Evolutionary conservation across 23 tunicate species (phyloP).

Genomic region (Botrylloides violaceus): DNA sequence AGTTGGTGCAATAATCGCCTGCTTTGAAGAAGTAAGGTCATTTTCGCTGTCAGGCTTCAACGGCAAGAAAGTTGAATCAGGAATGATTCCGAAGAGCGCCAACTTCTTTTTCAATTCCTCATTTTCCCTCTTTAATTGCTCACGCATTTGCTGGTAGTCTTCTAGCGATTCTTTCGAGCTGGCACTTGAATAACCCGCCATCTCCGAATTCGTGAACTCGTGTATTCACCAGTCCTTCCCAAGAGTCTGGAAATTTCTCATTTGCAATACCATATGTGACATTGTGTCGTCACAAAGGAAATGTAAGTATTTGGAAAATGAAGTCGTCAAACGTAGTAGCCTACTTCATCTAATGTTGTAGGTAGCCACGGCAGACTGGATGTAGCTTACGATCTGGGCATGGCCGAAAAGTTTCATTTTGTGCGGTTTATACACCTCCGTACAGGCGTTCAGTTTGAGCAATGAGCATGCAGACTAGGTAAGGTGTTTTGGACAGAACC

Average conservation of each 20-base stretch:
- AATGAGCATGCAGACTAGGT: too few species aligned
- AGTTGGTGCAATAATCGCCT: constrained; percentile 6
- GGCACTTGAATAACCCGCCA: neutral
- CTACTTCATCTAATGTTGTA: too few species aligned
- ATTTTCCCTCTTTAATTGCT: constrained; percentile 9
- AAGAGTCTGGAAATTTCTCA: neutral
- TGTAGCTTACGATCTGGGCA: too few species aligned
- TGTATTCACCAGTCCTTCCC: too few species aligned
- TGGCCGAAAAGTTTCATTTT: too few species aligned
- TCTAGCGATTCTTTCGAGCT: neutral
- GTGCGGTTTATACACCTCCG: too few species aligned
- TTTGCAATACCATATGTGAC: neutral
- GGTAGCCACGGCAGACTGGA: too few species aligned
- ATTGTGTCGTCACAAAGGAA: neutral
- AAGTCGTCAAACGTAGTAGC: too few species aligned
- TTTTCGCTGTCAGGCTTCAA: constrained; percentile 14
- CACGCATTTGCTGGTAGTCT: neutral
- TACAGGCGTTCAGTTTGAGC: too few species aligned
- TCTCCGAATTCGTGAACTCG: too few species aligned
- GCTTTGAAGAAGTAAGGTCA: neutral
- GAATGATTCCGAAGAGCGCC: neutral
- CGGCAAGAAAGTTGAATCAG: constrained; percentile 18
- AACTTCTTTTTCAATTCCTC: constrained; percentile 9
- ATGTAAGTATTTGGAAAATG: too few species aligned
- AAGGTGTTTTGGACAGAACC: too few species aligned